A percentile compares a stretch with the other conserved stretches of the same genome.
Conservation (phyloP, 2,113 vertebrate genomes). For the Neoarius graeffei region DNA sequence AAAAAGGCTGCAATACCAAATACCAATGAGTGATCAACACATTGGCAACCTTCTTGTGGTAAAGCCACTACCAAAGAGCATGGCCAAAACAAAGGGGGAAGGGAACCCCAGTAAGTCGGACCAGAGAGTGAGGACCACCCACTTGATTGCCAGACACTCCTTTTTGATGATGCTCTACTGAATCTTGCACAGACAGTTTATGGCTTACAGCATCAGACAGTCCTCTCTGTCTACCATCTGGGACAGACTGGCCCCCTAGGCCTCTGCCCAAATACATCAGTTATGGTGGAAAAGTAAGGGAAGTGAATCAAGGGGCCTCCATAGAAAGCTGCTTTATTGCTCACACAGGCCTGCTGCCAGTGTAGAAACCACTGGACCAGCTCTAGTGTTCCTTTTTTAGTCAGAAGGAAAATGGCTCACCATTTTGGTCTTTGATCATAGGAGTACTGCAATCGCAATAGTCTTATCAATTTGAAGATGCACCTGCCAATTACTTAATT, state of each 20-base stretch:
- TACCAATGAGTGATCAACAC: not conserved
- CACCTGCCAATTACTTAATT: not conserved
- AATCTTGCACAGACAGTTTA: not conserved
- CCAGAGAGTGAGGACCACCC: too few species aligned
- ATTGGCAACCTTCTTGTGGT: too few species aligned
- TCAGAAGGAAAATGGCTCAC: not conserved
- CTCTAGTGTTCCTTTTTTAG: not conserved
- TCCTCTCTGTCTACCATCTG: not conserved
- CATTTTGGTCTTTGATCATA: not conserved
- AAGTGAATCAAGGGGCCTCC: not conserved
- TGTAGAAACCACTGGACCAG: not conserved
- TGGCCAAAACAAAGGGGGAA: too few species aligned
- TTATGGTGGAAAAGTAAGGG: not conserved
- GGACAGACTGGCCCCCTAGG: not conserved
- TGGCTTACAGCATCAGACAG: not conserved
- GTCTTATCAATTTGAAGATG: not conserved
- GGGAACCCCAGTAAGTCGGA: too few species aligned
- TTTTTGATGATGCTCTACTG: not conserved
- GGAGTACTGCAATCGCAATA: not conserved
- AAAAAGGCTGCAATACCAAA: not conserved
- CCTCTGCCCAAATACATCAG: not conserved
- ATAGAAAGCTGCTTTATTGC: not conserved
- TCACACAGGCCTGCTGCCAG: not conserved
- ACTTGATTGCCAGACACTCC: too few species aligned
- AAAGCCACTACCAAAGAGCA: too few species aligned